Evolutionary conservation across 2,888 invertebrate genomes (phyloP), one percentile per base, ranked within the genome.

Genomic region (Dioctria rufipes): DNA sequence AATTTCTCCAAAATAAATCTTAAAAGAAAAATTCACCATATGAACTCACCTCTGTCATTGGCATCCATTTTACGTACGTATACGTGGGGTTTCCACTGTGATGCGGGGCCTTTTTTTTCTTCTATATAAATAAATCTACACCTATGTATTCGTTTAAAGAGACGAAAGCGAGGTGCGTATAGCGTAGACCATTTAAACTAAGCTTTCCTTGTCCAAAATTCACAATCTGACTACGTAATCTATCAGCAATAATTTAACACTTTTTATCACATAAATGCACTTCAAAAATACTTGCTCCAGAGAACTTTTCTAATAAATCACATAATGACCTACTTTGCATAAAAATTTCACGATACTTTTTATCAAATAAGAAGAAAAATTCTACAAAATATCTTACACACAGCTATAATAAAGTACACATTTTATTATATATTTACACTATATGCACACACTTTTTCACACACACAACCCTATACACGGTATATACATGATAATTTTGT

Each of bases 11-110:
- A 2, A 40, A 39, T 5, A 65, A 6, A 11, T 60, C 25, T 25
- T 25, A 25, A 25, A 39, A 40, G 4, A 65, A 39, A 65, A 9
- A 54, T 25, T 43, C 40, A 71, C 71, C 71, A 40, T 37, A 49
- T 9, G 37, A 40, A 78, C 78, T 66, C 37, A 78, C 78, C 78
- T 78, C 78, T 78, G 43, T 78, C 78, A 54, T 58, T 78, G 66
- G 51, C 63, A 78, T 78, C 78, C 78, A 78, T 78, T 66, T 54
- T 78, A 51, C 71, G 46, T 65, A 8, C n/a, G 25, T 61, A 5
- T 13, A 8, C 25, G 25, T 25, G 25, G 25, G 25, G 58, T 58
- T 73, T 61, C 39, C 61, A 77, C 46, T 37, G 61, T 11, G n/a
- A 25, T 40, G 58, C 60, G n/a, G 42, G 42, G 37, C 75, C 75